Base-by-base conservation (phyloP, 2,888 invertebrate species). In the Cephus runcator region DNA sequence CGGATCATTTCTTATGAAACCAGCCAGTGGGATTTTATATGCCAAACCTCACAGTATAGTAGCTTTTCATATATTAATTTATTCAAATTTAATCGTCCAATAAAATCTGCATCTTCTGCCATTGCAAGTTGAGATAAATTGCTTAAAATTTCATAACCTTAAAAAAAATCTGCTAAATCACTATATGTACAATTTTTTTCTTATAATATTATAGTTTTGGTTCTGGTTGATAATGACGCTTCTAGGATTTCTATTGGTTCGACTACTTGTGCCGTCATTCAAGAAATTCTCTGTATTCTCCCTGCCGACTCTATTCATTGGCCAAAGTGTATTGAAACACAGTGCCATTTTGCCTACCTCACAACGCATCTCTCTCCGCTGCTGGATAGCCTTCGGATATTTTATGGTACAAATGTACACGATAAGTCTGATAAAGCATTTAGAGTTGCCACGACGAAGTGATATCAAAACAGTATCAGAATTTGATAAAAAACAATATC, bases 401-500 rank as follows among this genome's bases (percentile, higher is more conserved):
- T 31, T 77, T 15, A 68, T 77, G 2, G 30, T 69, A 31, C 77
- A 74, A 34, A 35, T 35, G 9, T 77, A 74, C 36, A 35, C 69
- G 69, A 74, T 74, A 15, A 77, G 69, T 23, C 74, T 74, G 74
- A 74, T 69, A 69, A 74, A 74, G 74, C 73, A n/a, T 56, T 56
- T 56, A 56, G 6, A 56, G 6, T 56, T 56, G 23, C 40, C 40
- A 23, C 15, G 9, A 15, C 40, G 9, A 56, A 56, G 15, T 23
- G 9, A 56, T 56, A 23, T 23, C 23, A 0, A 23, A 40, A 40
- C 40, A 6, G 6, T 40, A 40, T 40, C 56, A 23, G 23, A 56
- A 56, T 56, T 56, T 56, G 56, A 9, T 56, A 56, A 56, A 56
- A 35, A 9, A 23, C 56, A 56, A 56, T 9, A 56, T 56, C 56